These are phyloP conservation scores for Pangasianodon gigas DNA, from an alignment of 2,113 vertebrate genomes.

Conservation along the genomic window DNA sequence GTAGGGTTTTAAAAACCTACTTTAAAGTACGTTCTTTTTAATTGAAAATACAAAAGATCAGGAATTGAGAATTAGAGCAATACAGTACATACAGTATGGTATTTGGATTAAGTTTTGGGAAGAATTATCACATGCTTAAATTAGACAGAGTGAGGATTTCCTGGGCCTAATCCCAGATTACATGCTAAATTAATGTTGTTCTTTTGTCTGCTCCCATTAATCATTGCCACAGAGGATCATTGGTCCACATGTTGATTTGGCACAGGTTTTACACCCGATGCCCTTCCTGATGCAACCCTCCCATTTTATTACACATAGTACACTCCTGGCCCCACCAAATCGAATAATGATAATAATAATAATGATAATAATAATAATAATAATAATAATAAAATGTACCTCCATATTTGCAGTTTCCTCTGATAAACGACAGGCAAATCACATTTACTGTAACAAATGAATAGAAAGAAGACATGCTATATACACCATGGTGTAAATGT, in stretches of 20 bases:
- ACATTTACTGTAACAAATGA: conserved; percentile 25
- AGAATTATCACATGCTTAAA: background rate
- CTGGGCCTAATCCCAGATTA: background rate
- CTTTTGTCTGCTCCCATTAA: too few relatives aligned
- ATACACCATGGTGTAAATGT: background rate
- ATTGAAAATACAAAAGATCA: background rate
- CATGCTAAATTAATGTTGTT: background rate
- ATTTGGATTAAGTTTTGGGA: background rate
- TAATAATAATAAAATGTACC: conserved; percentile 30
- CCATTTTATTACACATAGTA: too few relatives aligned
- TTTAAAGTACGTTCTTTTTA: too few relatives aligned
- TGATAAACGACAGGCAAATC: conserved; percentile 55
- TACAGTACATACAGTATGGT: background rate
- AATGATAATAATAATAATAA: background rate
- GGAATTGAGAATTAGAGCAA: background rate
- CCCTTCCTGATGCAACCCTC: too few relatives aligned
- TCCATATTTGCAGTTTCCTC: conserved; percentile 50
- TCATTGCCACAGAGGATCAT: too few relatives aligned
- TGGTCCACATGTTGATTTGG: too few relatives aligned
- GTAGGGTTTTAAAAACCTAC: too few relatives aligned
- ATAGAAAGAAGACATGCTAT: background rate
- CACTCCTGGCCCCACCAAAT: too few relatives aligned
- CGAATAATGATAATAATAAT: background rate
- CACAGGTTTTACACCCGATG: too few relatives aligned
- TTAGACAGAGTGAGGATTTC: background rate